These are phyloP conservation scores for Oryzias curvinotus DNA, from an alignment of 2,113 vertebrate species.

Conservation along the genomic window DNA sequence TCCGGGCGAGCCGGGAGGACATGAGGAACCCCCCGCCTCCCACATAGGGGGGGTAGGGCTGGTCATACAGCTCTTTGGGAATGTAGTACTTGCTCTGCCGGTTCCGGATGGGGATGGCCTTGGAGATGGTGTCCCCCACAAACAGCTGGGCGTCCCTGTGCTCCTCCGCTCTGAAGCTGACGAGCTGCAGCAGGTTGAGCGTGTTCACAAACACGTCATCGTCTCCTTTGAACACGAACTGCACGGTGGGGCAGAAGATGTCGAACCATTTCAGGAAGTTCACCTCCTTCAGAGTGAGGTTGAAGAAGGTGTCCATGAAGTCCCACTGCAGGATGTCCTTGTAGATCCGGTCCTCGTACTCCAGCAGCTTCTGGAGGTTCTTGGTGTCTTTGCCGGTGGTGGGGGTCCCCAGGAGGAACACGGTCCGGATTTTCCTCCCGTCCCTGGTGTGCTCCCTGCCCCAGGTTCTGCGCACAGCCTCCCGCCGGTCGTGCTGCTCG, in stretches of 20 bases:
- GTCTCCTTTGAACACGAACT: conserved; percentile 84
- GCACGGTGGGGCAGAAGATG: conserved; percentile 71
- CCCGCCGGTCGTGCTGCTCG: conserved; percentile 80
- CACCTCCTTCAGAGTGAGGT: conserved; percentile 82
- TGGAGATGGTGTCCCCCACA: conserved; percentile 81
- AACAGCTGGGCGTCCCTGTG: conserved; percentile 68
- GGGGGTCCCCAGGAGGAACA: conserved; percentile 79
- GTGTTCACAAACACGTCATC: conserved; percentile 87
- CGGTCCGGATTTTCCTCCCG: conserved; percentile 72
- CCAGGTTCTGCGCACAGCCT: conserved; percentile 79
- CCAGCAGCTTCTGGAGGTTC: conserved; percentile 80
- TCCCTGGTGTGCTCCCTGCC: conserved; percentile 61
- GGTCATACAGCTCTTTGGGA: conserved; percentile 75
- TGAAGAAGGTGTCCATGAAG: conserved; percentile 85
- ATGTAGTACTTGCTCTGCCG: conserved; percentile 86
- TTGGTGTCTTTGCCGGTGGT: conserved; percentile 71
- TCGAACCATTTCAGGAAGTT: conserved; percentile 83
- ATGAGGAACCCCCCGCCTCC: conserved; percentile 84
- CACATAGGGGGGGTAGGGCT: conserved; percentile 80
- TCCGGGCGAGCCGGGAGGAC: conserved; percentile 63
- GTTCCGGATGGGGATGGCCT: conserved; percentile 80
- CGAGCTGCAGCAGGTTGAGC: conserved; percentile 78
- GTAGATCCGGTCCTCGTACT: conserved; percentile 78
- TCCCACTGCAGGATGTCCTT: conserved; percentile 85
- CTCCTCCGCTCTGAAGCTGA: conserved; percentile 66